Evolutionary conservation across 1,140 invertebrate species (phyloP).

Genomic region (Araneus ventricosus): DNA sequence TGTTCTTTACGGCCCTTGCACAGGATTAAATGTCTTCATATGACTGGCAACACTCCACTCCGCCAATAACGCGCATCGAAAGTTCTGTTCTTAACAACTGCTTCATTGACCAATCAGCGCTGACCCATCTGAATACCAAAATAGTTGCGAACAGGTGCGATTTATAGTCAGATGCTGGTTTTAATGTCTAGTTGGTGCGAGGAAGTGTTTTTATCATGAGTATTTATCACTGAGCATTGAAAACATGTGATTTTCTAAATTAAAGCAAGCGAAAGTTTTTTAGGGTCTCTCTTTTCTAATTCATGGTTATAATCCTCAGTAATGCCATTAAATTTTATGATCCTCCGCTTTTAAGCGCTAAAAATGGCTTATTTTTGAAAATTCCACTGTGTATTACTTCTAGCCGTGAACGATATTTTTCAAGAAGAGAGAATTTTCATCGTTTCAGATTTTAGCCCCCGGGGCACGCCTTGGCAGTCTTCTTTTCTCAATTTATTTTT

Average conservation of each 20-base stretch:
- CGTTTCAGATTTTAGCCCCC: conserved; percentile 3
- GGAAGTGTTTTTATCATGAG: background rate
- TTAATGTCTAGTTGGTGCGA: background rate
- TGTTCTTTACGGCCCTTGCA: background rate
- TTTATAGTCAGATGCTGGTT: background rate
- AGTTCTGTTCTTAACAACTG: background rate
- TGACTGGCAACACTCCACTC: conserved; percentile 24
- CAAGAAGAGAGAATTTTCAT: conserved; percentile 35
- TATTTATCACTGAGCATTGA: background rate
- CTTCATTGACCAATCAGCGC: background rate
- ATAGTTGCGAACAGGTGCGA: background rate
- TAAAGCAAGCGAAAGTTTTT: background rate
- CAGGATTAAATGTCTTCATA: conserved; percentile 6
- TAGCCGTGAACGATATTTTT: background rate
- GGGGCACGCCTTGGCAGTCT: no score
- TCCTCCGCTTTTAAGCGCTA: conserved; percentile 12
- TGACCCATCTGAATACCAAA: background rate
- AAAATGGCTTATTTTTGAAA: conserved; percentile 15
- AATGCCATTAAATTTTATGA: conserved; percentile 59
- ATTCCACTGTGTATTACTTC: background rate
- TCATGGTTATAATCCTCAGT: background rate
- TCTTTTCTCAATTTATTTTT: conserved; percentile 32
- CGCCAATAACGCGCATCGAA: background rate
- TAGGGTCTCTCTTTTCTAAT: background rate
- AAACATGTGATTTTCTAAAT: background rate